Evolutionary conservation across 1,140 invertebrate genomes (phyloP).

Genomic region (Zaprionus africanus): DNA sequence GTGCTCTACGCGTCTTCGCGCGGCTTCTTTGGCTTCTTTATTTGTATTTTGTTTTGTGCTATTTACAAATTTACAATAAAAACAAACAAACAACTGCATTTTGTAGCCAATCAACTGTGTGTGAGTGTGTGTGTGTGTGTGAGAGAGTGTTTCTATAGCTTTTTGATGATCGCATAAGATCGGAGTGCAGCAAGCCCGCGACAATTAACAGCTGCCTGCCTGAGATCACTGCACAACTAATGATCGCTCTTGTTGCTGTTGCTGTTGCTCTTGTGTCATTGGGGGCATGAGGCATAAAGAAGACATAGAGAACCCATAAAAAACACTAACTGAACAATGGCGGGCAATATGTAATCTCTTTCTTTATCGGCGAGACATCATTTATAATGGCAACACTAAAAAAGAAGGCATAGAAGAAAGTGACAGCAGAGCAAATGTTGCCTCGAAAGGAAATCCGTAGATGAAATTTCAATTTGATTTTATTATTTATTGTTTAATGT

Average conservation of each 20-base stretch:
- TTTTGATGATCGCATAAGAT: constrained; percentile 9
- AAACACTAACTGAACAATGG: constrained; percentile 9
- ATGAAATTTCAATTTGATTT: too few relatives aligned
- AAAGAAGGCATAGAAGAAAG: background rate
- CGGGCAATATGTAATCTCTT: constrained; percentile 5
- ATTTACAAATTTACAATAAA: constrained; percentile 28
- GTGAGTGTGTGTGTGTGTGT: background rate
- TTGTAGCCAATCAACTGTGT: background rate
- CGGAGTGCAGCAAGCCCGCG: constrained; percentile 28
- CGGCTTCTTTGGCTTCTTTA: constrained; percentile 5
- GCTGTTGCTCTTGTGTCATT: constrained; percentile 23
- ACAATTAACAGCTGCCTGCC: constrained; percentile 67
- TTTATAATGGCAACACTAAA: background rate
- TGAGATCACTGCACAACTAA: constrained; percentile 24
- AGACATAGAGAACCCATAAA: constrained; percentile 1
- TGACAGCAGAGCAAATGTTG: background rate
- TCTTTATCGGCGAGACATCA: background rate
- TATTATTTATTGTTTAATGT: too few relatives aligned
- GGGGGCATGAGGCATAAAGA: constrained; percentile 24
- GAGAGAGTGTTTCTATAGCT: constrained; percentile 4
- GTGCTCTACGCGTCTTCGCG: constrained; percentile 18
- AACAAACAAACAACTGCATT: constrained; percentile 33
- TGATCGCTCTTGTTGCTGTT: constrained; percentile 28
- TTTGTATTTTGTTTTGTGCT: constrained; percentile 39
- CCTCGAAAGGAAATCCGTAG: background rate